Conservation (phyloP, 2,888 invertebrate genomes). For the Nomada goodeniana region DNA sequence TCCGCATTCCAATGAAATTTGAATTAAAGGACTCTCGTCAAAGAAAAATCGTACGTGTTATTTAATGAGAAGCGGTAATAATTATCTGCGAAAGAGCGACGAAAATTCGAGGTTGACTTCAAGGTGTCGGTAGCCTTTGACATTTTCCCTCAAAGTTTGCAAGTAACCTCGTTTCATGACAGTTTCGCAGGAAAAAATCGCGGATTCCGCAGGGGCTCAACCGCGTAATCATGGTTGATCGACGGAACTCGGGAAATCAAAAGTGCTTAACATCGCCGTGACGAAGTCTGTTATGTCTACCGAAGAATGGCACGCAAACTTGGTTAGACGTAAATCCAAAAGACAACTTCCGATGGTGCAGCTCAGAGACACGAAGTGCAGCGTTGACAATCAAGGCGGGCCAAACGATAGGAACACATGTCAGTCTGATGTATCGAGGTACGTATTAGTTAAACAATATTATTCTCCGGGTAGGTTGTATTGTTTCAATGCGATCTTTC, state of each 20-base stretch:
- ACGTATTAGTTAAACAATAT: constrained; percentile 4
- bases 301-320: constrained; percentile 28
- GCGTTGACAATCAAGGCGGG: constrained; percentile 65
- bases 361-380: constrained; percentile 61
- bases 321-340: constrained; percentile 41
- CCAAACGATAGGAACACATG: constrained; percentile 60
- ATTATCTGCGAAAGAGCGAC: not conserved
- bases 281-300: constrained; percentile 14
- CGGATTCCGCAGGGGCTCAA: not conserved
- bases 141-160: constrained; percentile 23
- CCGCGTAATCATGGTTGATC: constrained; percentile 11
- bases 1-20: constrained; percentile 54
- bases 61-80: not conserved
- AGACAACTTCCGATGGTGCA: constrained; percentile 29
- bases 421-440: constrained; percentile 53
- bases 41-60: not conserved
- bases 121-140: constrained; percentile 25
- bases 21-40: not conserved
- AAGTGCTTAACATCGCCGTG: constrained; percentile 6
- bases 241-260: constrained; percentile 1
- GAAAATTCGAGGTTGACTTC: constrained; percentile 43
- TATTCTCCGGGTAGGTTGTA: not conserved
- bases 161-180: constrained; percentile 37
- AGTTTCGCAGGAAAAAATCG: constrained; percentile 28
- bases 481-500: not conserved